Evolutionary conservation across 1,140 invertebrate species (phyloP), one percentile per base, ranked within the genome.

Genomic region (Bombus huntii): DNA sequence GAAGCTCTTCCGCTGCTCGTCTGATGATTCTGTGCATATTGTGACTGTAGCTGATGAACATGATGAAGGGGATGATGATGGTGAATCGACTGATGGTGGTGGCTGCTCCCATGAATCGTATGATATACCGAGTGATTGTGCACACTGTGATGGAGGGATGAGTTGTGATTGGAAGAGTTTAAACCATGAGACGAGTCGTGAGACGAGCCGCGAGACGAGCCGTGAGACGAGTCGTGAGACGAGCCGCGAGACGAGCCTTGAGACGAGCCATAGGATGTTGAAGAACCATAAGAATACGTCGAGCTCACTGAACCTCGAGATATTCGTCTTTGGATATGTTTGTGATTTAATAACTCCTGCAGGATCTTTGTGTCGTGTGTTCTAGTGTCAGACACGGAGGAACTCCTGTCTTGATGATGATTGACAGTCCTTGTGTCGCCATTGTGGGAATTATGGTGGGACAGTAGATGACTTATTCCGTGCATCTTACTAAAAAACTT

Each of bases 301-400:
- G 94, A 94, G 76, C 93, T 94, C 25, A 95, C 94, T 22, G 93
- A 93, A n/a, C 94, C 93, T 5, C 93, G 90, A 0, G 94, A 94
- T 28, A 92, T 70, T 18, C 89, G 88, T 31, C 85, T 93, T 81
- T 91, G 78, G 37, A 89, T 90, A 37, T 86, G 85, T 13, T 93
- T 87, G 0, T 92, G 89, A 68, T n/a, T 89, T 72, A 93, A n/a
- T 34, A 94, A 66, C 10, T 94, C 94, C 22, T 93, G 91, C 1
- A 95, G 75, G 3, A 92, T 85, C 66, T 84, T 92, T 0, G 91
- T 91, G 47, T 93, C 92, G 31, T 93, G 92, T 18, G 65, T 18
- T 65, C 87, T 87, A 8, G 74, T 34, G 65, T 91, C 88, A 59
- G 73, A 71, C 3, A 83, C 25, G 8, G 81, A 85, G 1, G 88